Conservation (phyloP, 2,797 vertebrate species). For the Molossus alvarezi region DNA sequence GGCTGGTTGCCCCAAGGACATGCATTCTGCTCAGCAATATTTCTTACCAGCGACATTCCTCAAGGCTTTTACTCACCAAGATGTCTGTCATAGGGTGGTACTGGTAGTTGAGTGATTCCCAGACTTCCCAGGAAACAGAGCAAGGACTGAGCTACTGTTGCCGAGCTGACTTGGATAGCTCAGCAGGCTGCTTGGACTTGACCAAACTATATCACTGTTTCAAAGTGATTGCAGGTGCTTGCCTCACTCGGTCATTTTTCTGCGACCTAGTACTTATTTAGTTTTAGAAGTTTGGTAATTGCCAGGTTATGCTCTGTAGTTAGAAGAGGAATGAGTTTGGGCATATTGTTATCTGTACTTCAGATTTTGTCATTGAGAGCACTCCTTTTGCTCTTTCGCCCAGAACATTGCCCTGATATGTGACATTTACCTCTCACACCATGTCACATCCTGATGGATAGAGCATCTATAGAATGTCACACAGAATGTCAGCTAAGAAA, state of each 20-base stretch:
- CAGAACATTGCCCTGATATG: slow-evolving; percentile 48
- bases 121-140: slow-evolving; percentile 30
- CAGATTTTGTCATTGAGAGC: slow-evolving; percentile 27
- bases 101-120: not conserved
- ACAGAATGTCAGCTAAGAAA: slow-evolving; percentile 62
- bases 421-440: slow-evolving; percentile 70
- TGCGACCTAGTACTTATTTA: not conserved
- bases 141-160: not conserved
- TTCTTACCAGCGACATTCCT: slow-evolving; percentile 58
- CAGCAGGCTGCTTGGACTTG: not conserved
- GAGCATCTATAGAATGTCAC: slow-evolving; percentile 56
- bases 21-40: not conserved
- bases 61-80: not conserved
- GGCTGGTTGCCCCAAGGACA: slow-evolving; percentile 73
- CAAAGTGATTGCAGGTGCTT: not conserved
- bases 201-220: not conserved
- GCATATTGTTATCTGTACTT: slow-evolving; percentile 15
- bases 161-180: not conserved
- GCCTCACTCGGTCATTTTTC: not conserved
- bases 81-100: not conserved
- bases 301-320: not conserved
- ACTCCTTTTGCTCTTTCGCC: slow-evolving; percentile 66
- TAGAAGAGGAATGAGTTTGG: not conserved
- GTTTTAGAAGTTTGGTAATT: not conserved
- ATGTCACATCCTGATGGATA: slow-evolving; percentile 64